Evolutionary conservation across 2,888 invertebrate species (phyloP).

Genomic region (Cataglyphis rosenhaueri): DNA sequence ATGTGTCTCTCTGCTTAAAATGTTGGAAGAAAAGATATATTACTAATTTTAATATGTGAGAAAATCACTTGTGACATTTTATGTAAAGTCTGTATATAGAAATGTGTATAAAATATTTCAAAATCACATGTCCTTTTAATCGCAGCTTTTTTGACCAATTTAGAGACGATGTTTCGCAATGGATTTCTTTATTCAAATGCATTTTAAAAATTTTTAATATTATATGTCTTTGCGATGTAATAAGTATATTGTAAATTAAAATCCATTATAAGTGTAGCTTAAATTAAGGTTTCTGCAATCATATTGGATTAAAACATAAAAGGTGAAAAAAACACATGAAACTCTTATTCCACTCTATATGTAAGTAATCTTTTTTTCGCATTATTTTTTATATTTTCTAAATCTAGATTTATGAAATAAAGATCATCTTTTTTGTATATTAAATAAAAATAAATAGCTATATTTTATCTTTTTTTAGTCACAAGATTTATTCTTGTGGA

Average conservation of each 20-base stretch:
- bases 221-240: background rate
- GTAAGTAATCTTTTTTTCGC: background rate
- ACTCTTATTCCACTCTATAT: background rate
- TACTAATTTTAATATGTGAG: background rate
- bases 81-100: constrained; percentile 1
- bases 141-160: background rate
- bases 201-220: background rate
- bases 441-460: background rate
- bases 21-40: background rate
- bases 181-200: background rate
- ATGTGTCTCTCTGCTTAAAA: background rate
- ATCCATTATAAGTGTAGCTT: background rate
- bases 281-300: background rate
- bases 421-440: background rate
- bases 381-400: background rate
- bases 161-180: background rate
- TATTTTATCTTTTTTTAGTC: background rate
- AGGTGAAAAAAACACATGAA: background rate
- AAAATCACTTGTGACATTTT: background rate
- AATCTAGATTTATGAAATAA: background rate
- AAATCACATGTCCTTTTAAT: constrained; percentile 1
- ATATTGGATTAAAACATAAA: background rate
- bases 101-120: background rate
- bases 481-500: background rate
- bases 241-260: background rate